Evolutionary conservation across 2,797 vertebrate genomes (phyloP).

Genomic region (Selene dorsalis): DNA sequence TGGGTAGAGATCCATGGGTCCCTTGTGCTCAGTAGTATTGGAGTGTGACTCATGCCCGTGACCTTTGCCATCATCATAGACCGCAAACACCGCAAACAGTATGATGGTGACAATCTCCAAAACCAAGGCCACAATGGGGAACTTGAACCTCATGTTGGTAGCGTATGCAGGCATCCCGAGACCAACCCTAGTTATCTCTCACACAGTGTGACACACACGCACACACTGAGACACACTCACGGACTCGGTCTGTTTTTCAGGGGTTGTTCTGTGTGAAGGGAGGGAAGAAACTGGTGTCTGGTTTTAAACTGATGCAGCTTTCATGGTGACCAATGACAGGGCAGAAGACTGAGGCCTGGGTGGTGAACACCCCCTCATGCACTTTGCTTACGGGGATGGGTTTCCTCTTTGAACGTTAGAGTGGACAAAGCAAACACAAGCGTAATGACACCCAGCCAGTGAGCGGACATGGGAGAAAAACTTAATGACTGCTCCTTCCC

Average conservation of each 20-base stretch:
- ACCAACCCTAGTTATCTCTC: slow-evolving; percentile 60
- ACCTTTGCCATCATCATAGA: slow-evolving; percentile 79
- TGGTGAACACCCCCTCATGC: slow-evolving; percentile 73
- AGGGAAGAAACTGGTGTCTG: slow-evolving; percentile 59
- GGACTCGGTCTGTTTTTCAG: slow-evolving; percentile 38
- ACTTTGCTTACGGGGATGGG: slow-evolving; percentile 68
- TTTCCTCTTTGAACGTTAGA: slow-evolving; percentile 72
- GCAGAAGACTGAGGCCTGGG: slow-evolving; percentile 60
- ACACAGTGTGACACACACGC: slow-evolving; percentile 34
- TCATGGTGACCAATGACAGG: slow-evolving; percentile 79
- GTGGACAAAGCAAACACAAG: slow-evolving; percentile 64
- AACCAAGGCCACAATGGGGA: slow-evolving; percentile 88
- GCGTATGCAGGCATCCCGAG: slow-evolving; percentile 83
- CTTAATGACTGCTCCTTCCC: slow-evolving; percentile 54
- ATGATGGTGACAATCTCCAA: slow-evolving; percentile 89
- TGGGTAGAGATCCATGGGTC: slow-evolving; percentile 87
- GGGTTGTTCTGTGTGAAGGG: slow-evolving; percentile 80
- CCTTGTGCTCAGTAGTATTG: too few relatives aligned
- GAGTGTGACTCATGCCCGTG: slow-evolving; percentile 47
- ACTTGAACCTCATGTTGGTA: slow-evolving; percentile 93
- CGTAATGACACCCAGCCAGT: slow-evolving; percentile 54
- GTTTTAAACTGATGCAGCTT: slow-evolving; percentile 79
- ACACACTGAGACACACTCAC: not conserved
- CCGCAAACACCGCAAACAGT: slow-evolving; percentile 88
- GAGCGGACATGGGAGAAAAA: slow-evolving; percentile 41